phyloP scores from a whole-genome alignment of 2,888 invertebrate species.

The Periphyllus acericola region DNA sequence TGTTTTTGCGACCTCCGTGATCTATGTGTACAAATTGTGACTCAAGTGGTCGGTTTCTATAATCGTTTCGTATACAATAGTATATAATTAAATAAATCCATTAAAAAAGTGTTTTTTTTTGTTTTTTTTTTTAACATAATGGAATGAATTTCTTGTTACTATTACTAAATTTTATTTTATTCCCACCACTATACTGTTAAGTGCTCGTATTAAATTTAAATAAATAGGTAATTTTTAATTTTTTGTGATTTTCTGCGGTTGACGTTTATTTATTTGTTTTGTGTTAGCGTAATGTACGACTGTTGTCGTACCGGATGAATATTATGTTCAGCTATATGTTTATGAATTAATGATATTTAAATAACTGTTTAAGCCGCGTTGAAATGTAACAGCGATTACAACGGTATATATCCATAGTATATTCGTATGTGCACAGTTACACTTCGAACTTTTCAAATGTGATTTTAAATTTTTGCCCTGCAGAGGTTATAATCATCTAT shows the following conservation, averaged over 20 bases:
- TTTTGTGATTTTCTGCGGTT: background rate
- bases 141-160: background rate
- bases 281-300: background rate
- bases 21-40: background rate
- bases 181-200: background rate
- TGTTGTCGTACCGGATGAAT: background rate
- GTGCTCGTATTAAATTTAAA: background rate
- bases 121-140: background rate
- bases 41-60: background rate
- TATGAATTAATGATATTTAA: background rate
- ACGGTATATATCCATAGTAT: background rate
- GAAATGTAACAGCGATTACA: background rate
- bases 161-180: background rate
- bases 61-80: background rate
- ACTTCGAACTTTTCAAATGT: background rate
- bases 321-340: background rate
- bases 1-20: background rate
- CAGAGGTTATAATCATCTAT: background rate
- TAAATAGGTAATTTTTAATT: background rate
- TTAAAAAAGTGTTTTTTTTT: background rate
- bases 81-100: background rate
- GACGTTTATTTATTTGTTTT: background rate
- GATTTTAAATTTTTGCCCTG: background rate
- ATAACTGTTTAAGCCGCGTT: background rate
- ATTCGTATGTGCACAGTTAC: background rate